Evolutionary conservation across 2,888 invertebrate species (phyloP), one percentile per base, ranked within the genome.

Genomic region (Trissoscelio sp.): DNA sequence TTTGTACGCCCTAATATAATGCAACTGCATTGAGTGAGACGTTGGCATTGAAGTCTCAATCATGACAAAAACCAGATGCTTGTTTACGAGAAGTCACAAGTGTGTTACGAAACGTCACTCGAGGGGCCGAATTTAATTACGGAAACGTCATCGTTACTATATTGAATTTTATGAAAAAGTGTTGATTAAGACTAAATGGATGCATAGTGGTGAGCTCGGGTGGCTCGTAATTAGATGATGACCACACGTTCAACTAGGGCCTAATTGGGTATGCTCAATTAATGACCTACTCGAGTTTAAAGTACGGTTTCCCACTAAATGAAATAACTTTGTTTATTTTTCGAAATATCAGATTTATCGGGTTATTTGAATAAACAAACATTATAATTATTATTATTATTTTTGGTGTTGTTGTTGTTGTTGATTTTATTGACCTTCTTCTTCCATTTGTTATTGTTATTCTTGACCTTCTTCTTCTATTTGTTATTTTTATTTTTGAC

Each of bases 211-310:
- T 11, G 6, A 12, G 37, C 14, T 46, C 34, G 11, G 48, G 11
- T 48, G 51, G 14, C 14, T 48, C 20, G 39, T 51, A 66, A 66
- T 66, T 66, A 66, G 51, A 66, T 53, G 48, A 51, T 39, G 48
- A 51, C 66, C 66, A 24, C 51, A 53, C 39, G 37, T 66, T 24
- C 39, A 39, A 51, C 66, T 66, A 64, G 37, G 51, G 7, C 66
- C 16, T 66, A 66, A 66, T 66, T 66, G 37, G 51, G 51, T 66
- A 66, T 66, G 51, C 51, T 34, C 51, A 39, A 66, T 66, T 66
- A 51, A 64, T 46, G 64, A 48, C 16, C 66, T 39, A 51, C 51
- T 66, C 39, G 16, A 48, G 66, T 11, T 48, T 66, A 37, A 48
- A 51, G 64, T 58, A n/a, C 7, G n/a, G 18, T n/a, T 16, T 42